These are phyloP conservation scores for Isurus oxyrinchus DNA, from an alignment of 2,113 vertebrate genomes.

Conservation along the genomic window DNA sequence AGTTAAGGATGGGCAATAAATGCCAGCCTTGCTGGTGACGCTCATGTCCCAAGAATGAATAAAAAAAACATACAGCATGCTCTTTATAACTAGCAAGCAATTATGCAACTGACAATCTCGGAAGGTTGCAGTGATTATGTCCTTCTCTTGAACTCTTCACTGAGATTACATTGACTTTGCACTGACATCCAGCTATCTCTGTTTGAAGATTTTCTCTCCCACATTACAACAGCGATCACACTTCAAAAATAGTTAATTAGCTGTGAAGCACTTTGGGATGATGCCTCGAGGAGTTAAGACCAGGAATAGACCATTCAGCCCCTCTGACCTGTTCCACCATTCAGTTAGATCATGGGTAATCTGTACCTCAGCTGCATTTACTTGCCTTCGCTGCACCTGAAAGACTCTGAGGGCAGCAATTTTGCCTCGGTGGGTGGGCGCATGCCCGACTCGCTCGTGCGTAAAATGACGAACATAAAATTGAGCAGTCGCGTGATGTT, in stretches of 20 bases:
- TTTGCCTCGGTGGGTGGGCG: no score
- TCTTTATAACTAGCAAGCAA: not conserved
- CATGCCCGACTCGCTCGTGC: no score
- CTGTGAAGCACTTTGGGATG: not conserved
- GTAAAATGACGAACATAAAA: no score
- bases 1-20: no score
- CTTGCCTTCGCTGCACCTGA: no score
- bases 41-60: no score
- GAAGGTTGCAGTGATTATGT: not conserved
- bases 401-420: no score
- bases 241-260: not conserved
- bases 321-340: not conserved
- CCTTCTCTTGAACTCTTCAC: not conserved
- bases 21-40: no score
- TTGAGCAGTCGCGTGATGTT: no score
- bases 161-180: not conserved
- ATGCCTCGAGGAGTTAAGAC: not conserved
- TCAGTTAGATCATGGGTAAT: not conserved
- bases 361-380: no score
- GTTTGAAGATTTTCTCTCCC: not conserved
- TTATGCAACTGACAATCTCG: not conserved
- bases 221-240: not conserved
- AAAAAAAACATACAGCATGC: no score
- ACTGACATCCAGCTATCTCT: not conserved
- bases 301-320: not conserved